phyloP scores from a whole-genome alignment of 2,888 invertebrate species.

The Eutolmus rufibarbis region DNA sequence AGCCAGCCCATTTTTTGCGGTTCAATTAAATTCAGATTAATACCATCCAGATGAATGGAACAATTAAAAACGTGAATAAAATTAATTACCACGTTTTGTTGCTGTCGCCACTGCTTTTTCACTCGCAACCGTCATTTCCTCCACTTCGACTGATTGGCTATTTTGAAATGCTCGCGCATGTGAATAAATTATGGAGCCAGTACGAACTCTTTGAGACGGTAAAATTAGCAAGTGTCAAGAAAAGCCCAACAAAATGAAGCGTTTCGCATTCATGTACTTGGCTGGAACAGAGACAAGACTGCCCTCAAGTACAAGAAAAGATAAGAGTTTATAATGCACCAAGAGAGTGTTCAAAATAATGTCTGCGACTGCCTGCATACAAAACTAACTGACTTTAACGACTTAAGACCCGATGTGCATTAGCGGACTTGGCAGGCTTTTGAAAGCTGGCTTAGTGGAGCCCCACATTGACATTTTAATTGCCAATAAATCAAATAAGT shows the following conservation, averaged over 20 bases:
- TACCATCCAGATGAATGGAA: background rate
- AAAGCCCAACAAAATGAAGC: background rate
- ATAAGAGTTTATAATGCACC: background rate
- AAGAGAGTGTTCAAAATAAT: background rate
- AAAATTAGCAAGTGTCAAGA: background rate
- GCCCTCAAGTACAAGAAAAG: background rate
- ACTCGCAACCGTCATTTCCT: background rate
- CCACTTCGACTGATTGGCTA: background rate
- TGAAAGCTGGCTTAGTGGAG: background rate
- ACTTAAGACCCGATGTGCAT: background rate
- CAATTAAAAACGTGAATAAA: background rate
- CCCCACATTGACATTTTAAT: background rate
- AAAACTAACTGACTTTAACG: background rate
- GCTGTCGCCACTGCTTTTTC: background rate
- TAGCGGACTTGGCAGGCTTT: background rate
- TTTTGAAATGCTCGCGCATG: background rate
- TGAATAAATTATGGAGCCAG: background rate
- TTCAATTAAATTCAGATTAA: background rate
- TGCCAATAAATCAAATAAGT: background rate
- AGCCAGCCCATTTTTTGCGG: background rate
- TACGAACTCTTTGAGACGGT: background rate
- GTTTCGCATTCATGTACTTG: background rate
- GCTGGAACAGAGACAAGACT: background rate
- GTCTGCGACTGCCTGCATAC: background rate
- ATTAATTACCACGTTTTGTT: background rate